These are phyloP conservation scores for Saguinus imperator DNA, from an alignment of 2,113 vertebrate genomes.

Conservation along the genomic window DNA sequence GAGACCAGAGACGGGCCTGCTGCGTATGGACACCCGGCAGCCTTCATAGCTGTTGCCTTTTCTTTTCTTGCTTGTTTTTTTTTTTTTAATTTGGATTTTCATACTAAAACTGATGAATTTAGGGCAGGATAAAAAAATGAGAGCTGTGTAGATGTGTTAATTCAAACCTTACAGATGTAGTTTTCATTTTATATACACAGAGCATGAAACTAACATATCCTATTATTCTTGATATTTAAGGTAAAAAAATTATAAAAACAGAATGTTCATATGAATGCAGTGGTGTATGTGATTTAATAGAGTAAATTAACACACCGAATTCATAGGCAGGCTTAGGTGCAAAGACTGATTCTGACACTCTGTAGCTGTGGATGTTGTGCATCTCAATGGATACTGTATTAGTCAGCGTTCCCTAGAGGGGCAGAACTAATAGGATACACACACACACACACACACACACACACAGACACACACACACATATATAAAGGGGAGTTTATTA, in stretches of 20 bases:
- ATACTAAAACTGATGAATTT: constrained; percentile 65
- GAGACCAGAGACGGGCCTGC: constrained; percentile 75
- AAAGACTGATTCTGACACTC: neutral
- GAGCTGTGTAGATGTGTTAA: neutral
- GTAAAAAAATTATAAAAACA: neutral
- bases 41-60: neutral
- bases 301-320: neutral
- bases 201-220: neutral
- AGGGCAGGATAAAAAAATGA: constrained; percentile 50
- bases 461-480: too few species aligned
- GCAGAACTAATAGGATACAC: too few species aligned
- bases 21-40: constrained; percentile 23
- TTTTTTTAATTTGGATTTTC: constrained; percentile 35
- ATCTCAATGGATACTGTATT: neutral
- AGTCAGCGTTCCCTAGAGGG: too few species aligned
- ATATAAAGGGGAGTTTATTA: too few species aligned
- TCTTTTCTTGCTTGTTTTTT: neutral
- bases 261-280: neutral
- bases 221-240: neutral
- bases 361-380: accelerated
- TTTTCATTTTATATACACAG: neutral
- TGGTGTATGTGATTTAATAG: neutral
- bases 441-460: too few species aligned
- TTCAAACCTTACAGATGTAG: neutral
- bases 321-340: neutral